A percentile compares a stretch with the other conserved stretches of the same genome.
Evolutionary conservation across 2,888 invertebrate genomes (phyloP).

Genomic region (Noctua janthina): DNA sequence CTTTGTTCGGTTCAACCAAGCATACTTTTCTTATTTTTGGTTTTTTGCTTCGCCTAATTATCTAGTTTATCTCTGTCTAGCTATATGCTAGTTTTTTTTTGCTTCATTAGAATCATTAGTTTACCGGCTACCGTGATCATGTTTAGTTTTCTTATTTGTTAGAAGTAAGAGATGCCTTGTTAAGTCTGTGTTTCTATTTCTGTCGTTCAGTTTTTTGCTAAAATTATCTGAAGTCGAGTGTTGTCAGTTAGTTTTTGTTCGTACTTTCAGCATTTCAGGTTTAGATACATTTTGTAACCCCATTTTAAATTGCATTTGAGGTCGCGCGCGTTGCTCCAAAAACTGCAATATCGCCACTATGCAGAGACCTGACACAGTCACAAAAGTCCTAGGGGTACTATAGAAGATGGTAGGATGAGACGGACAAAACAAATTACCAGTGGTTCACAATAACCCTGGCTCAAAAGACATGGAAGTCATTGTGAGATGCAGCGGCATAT

Average conservation of each 20-base stretch:
- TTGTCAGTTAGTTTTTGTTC: constrained; percentile 13
- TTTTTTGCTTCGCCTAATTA: constrained; percentile 10
- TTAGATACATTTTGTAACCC: constrained; percentile 15
- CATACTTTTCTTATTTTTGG: constrained; percentile 1
- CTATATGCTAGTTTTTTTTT: constrained; percentile 14
- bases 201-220: constrained; percentile 1
- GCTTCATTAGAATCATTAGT: constrained; percentile 30
- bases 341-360: too few species aligned
- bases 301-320: not conserved
- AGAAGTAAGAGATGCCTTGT: constrained; percentile 3
- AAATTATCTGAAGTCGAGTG: constrained; percentile 14
- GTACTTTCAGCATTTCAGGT: not conserved
- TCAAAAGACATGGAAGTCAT: not conserved
- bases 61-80: constrained; percentile 18
- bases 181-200: not conserved
- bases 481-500: not conserved
- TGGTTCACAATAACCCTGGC: not conserved
- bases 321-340: too few species aligned
- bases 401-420: not conserved
- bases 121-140: constrained; percentile 10
- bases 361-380: not conserved
- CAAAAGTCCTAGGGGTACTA: not conserved
- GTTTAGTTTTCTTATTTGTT: constrained; percentile 6
- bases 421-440: not conserved
- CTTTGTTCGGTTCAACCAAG: constrained; percentile 20